phyloP scores from a whole-genome alignment of 2,113 vertebrate species.

The Tetrao urogallus region DNA sequence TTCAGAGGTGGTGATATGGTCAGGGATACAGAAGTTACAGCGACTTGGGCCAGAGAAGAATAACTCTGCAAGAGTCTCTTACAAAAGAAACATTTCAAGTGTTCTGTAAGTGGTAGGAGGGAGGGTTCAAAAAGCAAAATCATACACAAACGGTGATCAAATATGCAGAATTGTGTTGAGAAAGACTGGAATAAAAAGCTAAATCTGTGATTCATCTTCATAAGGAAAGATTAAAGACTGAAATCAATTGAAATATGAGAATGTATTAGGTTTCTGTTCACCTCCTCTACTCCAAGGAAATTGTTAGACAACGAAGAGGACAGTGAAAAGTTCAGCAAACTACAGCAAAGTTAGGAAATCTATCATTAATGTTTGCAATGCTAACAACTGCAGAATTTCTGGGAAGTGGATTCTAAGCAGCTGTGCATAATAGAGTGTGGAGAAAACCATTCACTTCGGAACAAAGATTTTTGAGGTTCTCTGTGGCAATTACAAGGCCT shows the following conservation, averaged over 20 bases:
- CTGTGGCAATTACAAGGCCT: neutral
- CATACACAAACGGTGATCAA: neutral
- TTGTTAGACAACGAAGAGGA: slow-evolving; percentile 43
- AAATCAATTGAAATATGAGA: slow-evolving; percentile 29
- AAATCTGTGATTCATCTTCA: slow-evolving; percentile 30
- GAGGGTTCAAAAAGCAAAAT: slow-evolving; percentile 23
- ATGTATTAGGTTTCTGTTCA: accelerated
- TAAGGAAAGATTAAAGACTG: slow-evolving; percentile 42
- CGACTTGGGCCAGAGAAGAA: neutral
- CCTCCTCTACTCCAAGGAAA: slow-evolving; percentile 23
- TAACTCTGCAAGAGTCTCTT: neutral
- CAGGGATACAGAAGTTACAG: neutral
- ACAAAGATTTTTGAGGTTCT: neutral
- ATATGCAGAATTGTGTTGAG: neutral
- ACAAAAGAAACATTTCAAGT: neutral
- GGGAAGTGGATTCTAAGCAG: neutral
- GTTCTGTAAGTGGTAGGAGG: neutral
- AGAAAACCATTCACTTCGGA: neutral
- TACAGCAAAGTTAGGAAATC: neutral
- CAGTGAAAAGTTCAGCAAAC: slow-evolving; percentile 3
- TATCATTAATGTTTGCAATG: neutral
- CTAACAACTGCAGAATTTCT: slow-evolving; percentile 44
- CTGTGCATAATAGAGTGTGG: neutral
- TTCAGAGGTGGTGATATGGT: neutral
- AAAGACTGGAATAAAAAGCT: neutral